Conservation (phyloP, 2,113 vertebrate species). For the Plestiodon gilberti region DNA sequence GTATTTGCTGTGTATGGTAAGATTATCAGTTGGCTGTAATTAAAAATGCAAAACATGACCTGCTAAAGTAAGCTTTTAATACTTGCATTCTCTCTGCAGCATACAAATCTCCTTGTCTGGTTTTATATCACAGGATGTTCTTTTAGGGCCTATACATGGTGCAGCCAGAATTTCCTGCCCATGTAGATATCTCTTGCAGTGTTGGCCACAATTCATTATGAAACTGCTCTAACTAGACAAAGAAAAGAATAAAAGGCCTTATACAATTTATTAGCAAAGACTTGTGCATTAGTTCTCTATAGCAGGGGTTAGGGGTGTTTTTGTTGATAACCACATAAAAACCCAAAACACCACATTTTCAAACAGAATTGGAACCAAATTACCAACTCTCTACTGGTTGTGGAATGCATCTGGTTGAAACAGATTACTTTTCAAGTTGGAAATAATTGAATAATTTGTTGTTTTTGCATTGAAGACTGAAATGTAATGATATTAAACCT, state of each 20-base stretch:
- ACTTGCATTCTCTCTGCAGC: background rate
- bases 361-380: too few relatives aligned
- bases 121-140: background rate
- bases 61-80: conserved; percentile 6
- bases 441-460: too few relatives aligned
- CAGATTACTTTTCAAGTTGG: too few relatives aligned
- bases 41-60: background rate
- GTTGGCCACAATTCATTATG: background rate
- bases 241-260: background rate
- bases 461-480: too few relatives aligned
- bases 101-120: background rate
- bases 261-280: background rate
- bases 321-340: too few relatives aligned
- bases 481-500: too few relatives aligned
- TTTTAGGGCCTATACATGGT: background rate
- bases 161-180: background rate
- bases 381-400: too few relatives aligned
- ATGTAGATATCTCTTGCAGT: background rate
- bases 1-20: conserved; percentile 98
- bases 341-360: too few relatives aligned
- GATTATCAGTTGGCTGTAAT: background rate
- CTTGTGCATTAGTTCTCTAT: background rate
- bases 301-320: too few relatives aligned
- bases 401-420: too few relatives aligned
- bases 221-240: conserved; percentile 26